These are phyloP conservation scores for Bombus cullumanus DNA, from an alignment of 1,140 invertebrate species.

Conservation along the genomic window DNA sequence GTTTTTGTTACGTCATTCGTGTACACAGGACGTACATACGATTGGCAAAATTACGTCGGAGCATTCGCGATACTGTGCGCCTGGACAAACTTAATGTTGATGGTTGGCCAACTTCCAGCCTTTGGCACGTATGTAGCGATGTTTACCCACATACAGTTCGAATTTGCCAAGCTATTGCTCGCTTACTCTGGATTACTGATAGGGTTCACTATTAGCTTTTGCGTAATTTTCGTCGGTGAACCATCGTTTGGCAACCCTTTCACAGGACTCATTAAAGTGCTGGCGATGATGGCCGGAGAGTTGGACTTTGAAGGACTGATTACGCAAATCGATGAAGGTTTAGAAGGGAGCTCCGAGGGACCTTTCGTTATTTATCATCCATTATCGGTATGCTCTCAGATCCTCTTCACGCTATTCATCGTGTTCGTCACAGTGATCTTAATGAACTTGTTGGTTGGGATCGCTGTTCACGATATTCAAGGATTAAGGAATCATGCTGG, in stretches of 20 bases:
- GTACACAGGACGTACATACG: conserved; percentile 81
- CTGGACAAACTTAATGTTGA: conserved; percentile 87
- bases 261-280: conserved; percentile 85
- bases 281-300: conserved; percentile 89
- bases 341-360: conserved; percentile 62
- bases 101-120: conserved; percentile 86
- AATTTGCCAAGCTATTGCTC: conserved; percentile 85
- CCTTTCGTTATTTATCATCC: conserved; percentile 79
- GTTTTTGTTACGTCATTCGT: conserved; percentile 83
- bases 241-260: conserved; percentile 85
- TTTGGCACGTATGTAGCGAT: conserved; percentile 88
- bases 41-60: conserved; percentile 86
- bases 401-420: conserved; percentile 86
- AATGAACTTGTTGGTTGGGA: conserved; percentile 88
- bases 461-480: conserved; percentile 88
- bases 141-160: conserved; percentile 86
- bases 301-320: conserved; percentile 86
- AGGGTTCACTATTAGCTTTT: conserved; percentile 87
- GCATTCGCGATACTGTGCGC: conserved; percentile 86
- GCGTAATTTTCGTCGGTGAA: conserved; percentile 86
- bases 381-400: conserved; percentile 84
- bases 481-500: conserved; percentile 87
- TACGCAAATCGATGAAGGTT: conserved; percentile 79
- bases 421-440: conserved; percentile 88
- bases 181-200: conserved; percentile 86